Percentiles rank a stretch among this genome's conserved stretches.
These are phyloP conservation scores for Elgaria multicarinata DNA, from an alignment of 2,113 vertebrate genomes.

Conservation along the genomic window DNA sequence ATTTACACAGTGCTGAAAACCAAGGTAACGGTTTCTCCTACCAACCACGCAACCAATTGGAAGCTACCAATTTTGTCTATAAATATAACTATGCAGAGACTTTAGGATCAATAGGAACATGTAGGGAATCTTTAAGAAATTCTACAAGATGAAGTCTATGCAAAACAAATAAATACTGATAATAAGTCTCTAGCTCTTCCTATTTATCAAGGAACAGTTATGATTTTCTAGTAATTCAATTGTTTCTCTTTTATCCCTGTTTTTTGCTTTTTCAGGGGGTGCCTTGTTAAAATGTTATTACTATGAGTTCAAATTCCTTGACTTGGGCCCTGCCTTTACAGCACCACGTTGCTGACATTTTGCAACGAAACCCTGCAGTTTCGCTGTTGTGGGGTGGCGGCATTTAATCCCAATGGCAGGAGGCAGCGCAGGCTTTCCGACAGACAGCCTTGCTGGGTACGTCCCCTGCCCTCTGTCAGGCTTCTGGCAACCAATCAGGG, in stretches of 20 bases:
- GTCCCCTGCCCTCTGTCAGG: no score
- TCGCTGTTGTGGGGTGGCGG: no score
- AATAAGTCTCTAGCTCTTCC: background rate
- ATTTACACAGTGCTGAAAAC: conserved; percentile 24
- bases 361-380: no score
- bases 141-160: background rate
- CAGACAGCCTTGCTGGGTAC: no score
- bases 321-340: no score
- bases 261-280: background rate
- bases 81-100: background rate
- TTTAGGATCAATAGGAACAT: background rate
- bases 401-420: no score
- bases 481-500: no score
- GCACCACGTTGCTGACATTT: no score
- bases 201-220: background rate
- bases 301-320: background rate
- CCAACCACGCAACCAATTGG: conserved; percentile 17
- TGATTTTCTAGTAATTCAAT: background rate
- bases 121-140: background rate
- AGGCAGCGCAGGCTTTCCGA: no score
- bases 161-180: background rate
- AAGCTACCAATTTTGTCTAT: conserved; percentile 12
- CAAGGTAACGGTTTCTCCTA: conserved; percentile 35
- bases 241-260: background rate
- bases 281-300: background rate